These are phyloP conservation scores for Tuberolachnus salignus DNA, from an alignment of 2,888 invertebrate genomes.

Conservation along the genomic window DNA sequence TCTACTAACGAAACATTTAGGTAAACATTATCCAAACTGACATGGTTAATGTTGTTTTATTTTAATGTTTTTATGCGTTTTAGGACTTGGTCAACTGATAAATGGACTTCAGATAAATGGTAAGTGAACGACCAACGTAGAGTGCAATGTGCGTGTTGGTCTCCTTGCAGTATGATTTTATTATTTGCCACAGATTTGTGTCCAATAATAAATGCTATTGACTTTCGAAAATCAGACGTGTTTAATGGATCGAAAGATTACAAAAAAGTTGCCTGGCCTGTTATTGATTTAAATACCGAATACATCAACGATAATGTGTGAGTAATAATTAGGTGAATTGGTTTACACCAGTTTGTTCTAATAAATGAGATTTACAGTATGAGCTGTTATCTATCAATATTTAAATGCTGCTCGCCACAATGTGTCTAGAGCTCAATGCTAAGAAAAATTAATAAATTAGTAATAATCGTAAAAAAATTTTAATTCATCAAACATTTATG, in stretches of 20 bases:
- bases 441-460: too few species aligned
- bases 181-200: constrained; percentile 86
- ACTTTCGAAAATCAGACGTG: constrained; percentile 33
- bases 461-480: too few species aligned
- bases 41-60: constrained; percentile 22
- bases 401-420: too few species aligned
- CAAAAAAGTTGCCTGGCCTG: constrained; percentile 45
- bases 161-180: constrained; percentile 75
- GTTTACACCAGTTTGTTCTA: too few species aligned
- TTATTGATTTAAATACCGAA: constrained; percentile 38
- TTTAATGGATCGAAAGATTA: constrained; percentile 28
- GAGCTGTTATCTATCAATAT: too few species aligned
- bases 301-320: constrained; percentile 13
- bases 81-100: constrained; percentile 81
- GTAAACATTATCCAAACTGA: constrained; percentile 66
- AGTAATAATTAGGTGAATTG: neutral
- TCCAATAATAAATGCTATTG: constrained; percentile 74
- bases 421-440: too few species aligned
- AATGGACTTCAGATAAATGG: constrained; percentile 85
- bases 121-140: constrained; percentile 70
- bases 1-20: constrained; percentile 82
- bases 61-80: constrained; percentile 25
- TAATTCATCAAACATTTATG: too few species aligned
- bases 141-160: constrained; percentile 88
- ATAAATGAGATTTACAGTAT: too few species aligned